Conservation (phyloP, 2,888 invertebrate genomes). For the Brachyptera putata region DNA sequence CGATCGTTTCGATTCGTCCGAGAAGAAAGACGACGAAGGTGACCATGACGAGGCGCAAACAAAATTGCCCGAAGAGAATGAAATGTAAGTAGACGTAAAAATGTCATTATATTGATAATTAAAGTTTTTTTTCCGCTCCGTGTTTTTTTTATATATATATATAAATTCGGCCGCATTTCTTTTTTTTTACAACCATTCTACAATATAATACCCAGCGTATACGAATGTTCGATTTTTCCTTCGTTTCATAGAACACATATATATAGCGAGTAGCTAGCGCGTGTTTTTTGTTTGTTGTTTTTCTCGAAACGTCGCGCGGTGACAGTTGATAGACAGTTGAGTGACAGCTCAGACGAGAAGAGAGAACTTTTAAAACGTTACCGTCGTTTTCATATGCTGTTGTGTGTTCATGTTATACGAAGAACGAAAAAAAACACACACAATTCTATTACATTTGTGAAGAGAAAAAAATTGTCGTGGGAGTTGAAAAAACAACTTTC, state of each 20-base stretch:
- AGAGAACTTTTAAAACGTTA: conserved; percentile 12
- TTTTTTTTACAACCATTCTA: not conserved
- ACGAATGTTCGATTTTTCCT: conserved; percentile 17
- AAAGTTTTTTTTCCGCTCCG: not conserved
- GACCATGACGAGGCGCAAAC: conserved; percentile 51
- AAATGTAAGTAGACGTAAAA: conserved; percentile 44
- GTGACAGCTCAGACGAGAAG: conserved; percentile 24
- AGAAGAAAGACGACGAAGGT: not conserved
- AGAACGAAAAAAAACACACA: not conserved
- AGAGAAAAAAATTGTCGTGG: not conserved
- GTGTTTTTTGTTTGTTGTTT: conserved; percentile 25
- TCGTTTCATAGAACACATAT: too few species aligned
- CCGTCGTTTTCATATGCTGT: conserved; percentile 14
- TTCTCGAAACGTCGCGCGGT: conserved; percentile 9
- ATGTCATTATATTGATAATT: not conserved
- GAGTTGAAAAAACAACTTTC: not conserved
- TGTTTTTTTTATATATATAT: not conserved
- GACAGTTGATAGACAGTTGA: conserved; percentile 30
- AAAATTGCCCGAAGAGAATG: conserved; percentile 53
- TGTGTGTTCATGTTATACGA: not conserved
- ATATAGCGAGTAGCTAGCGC: not conserved
- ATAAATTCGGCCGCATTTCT: not conserved
- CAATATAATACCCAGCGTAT: too few species aligned
- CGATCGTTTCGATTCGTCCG: too few species aligned
- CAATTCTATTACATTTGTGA: not conserved